Percentiles rank a stretch among this genome's conserved stretches.
These are phyloP conservation scores for Enteromius treurensis DNA, from an alignment of 2,797 vertebrate species.

Conservation along the genomic window DNA sequence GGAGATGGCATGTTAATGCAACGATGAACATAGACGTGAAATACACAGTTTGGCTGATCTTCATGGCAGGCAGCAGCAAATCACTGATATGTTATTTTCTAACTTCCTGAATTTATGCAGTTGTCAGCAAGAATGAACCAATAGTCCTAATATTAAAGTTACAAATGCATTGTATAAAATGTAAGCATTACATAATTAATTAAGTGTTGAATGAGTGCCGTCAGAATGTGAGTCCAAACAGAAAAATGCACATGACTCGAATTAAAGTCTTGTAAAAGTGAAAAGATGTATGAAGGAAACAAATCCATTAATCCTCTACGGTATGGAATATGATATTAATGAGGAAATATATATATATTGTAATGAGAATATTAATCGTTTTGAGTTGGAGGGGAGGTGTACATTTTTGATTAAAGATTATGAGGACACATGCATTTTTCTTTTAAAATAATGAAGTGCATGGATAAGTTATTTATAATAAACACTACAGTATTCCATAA, in stretches of 20 bases:
- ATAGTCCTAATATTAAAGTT: background rate
- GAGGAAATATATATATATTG: too few relatives aligned
- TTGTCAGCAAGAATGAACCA: too few relatives aligned
- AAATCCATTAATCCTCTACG: background rate
- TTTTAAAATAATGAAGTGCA: too few relatives aligned
- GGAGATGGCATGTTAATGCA: constrained; percentile 12
- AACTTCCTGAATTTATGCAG: too few relatives aligned
- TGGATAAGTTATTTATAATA: too few relatives aligned
- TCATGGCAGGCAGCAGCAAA: background rate
- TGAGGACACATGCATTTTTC: too few relatives aligned
- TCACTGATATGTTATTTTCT: background rate
- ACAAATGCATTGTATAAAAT: background rate
- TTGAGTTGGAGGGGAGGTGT: too few relatives aligned
- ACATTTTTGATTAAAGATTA: too few relatives aligned
- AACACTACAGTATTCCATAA: too few relatives aligned
- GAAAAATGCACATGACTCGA: background rate
- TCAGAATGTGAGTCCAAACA: background rate
- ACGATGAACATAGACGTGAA: background rate
- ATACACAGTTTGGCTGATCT: background rate
- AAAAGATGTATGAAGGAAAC: background rate
- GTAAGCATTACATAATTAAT: background rate
- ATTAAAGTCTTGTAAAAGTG: background rate
- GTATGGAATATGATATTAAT: too few relatives aligned
- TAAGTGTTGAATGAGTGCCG: background rate
- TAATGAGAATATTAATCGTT: too few relatives aligned